phyloP scores from a whole-genome alignment of 2,888 invertebrate species.

The Tetheella fluctuosa region DNA sequence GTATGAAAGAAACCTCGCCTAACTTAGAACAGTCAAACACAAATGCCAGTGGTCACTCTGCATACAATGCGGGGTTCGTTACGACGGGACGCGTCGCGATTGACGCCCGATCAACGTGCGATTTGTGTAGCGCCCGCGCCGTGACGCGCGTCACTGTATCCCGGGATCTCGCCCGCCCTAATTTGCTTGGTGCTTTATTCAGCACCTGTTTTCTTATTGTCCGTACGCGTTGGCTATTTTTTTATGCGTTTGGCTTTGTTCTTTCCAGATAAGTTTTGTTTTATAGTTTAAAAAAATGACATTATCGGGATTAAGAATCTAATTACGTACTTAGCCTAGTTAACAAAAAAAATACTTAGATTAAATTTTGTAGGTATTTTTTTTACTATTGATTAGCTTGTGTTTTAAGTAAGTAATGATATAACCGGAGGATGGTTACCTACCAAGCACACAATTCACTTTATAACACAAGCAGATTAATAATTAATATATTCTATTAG shows the following conservation, averaged over 20 bases:
- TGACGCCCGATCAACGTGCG: conserved; percentile 67
- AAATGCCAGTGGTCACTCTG: conserved; percentile 45
- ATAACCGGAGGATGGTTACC: no score
- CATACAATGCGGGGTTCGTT: conserved; percentile 76
- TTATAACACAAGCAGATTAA: background rate
- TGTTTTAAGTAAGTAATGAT: no score
- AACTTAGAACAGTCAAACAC: background rate
- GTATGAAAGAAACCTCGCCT: background rate
- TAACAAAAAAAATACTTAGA: no score
- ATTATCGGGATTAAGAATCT: no score
- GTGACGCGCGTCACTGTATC: conserved; percentile 49
- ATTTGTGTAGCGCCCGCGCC: conserved; percentile 44
- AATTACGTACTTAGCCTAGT: no score
- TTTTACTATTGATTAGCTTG: no score
- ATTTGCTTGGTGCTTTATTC: conserved; percentile 65
- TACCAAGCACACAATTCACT: no score
- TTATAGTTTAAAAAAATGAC: no score
- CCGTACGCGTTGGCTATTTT: conserved; percentile 24
- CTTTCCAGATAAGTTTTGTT: background rate
- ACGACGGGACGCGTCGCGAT: conserved; percentile 44
- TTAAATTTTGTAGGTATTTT: no score
- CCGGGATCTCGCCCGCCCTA: conserved; percentile 53
- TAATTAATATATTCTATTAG: background rate
- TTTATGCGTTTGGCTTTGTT: background rate
- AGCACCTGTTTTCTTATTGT: conserved; percentile 55